Conservation (phyloP, 2,797 vertebrate species). For the Poeciliopsis infans region DNA sequence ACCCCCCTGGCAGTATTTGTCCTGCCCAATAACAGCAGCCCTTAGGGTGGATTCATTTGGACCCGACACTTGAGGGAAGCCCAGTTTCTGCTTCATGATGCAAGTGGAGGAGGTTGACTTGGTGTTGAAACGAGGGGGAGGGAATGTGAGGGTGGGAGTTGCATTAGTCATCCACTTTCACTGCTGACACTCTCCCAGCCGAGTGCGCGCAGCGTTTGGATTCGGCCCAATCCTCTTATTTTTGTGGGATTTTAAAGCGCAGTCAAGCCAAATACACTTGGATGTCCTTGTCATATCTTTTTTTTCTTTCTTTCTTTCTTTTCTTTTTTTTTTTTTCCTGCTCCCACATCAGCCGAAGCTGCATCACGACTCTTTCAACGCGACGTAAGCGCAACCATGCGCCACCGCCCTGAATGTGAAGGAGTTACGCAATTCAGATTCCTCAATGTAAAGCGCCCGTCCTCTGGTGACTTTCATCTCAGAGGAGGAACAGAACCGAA, state of each 20-base stretch:
- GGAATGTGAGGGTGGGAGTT: slow-evolving; percentile 25
- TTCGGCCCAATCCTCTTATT: slow-evolving; percentile 15
- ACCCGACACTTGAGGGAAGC: slow-evolving; percentile 37
- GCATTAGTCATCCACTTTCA: slow-evolving; percentile 63
- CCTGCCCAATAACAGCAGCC: background rate
- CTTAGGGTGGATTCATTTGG: slow-evolving; percentile 17
- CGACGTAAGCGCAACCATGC: background rate
- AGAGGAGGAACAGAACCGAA: slow-evolving; percentile 8
- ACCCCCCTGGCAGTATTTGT: background rate
- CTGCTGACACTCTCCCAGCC: slow-evolving; percentile 33
- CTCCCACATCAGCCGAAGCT: background rate
- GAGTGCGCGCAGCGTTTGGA: background rate
- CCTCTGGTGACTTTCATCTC: slow-evolving; percentile 45
- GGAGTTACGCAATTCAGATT: slow-evolving; percentile 35
- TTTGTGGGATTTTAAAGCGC: background rate
- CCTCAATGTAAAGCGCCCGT: slow-evolving; percentile 17
- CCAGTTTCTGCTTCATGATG: slow-evolving; percentile 22
- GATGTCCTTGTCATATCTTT: background rate
- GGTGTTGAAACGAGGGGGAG: slow-evolving; percentile 17
- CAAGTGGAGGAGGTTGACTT: slow-evolving; percentile 22
- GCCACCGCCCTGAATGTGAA: slow-evolving; percentile 46
- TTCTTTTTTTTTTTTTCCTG: no score
- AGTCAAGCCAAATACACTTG: background rate
- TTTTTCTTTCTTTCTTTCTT: no score
- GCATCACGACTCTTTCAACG: background rate